These are phyloP conservation scores for Agriopis aurantiaria DNA, from an alignment of 2,888 invertebrate species.

Conservation along the genomic window DNA sequence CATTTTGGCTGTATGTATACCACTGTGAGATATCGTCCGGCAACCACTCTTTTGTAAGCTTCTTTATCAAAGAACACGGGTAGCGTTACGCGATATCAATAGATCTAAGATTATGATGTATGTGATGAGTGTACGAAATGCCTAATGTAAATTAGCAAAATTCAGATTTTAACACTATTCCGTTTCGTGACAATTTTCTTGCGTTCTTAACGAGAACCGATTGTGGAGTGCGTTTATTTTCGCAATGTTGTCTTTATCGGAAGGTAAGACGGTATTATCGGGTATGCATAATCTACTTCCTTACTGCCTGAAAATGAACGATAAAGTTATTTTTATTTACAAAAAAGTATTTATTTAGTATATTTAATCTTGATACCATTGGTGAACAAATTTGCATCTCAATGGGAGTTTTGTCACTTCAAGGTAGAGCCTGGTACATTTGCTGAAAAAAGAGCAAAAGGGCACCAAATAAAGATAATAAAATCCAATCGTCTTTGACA, in stretches of 20 bases:
- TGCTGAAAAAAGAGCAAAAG: too few species aligned
- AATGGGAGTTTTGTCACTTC: too few species aligned
- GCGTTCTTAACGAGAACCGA: background rate
- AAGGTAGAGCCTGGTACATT: too few species aligned
- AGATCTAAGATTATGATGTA: slow-evolving; percentile 1
- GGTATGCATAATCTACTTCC: slow-evolving; percentile 12
- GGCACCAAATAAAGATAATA: too few species aligned
- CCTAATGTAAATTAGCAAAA: background rate
- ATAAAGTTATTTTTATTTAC: slow-evolving; percentile 2
- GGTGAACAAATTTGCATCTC: background rate
- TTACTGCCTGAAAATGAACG: slow-evolving; percentile 12
- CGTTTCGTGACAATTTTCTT: background rate
- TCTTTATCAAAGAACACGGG: slow-evolving; percentile 36
- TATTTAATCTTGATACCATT: background rate
- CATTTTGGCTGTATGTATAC: slow-evolving; percentile 47
- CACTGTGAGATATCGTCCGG: slow-evolving; percentile 35
- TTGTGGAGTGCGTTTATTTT: slow-evolving; percentile 8
- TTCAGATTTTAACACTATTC: background rate
- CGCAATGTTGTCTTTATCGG: slow-evolving; percentile 15
- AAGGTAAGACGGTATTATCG: slow-evolving; percentile 10
- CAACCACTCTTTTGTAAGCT: slow-evolving; percentile 25
- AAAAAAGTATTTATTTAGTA: background rate
- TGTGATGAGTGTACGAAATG: background rate
- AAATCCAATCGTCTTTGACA: too few species aligned
- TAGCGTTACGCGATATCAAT: slow-evolving; percentile 11